A percentile compares a stretch with the other conserved stretches of the same genome.
Conservation (phyloP, 2,797 vertebrate genomes). For the Hippocampus kuda region DNA sequence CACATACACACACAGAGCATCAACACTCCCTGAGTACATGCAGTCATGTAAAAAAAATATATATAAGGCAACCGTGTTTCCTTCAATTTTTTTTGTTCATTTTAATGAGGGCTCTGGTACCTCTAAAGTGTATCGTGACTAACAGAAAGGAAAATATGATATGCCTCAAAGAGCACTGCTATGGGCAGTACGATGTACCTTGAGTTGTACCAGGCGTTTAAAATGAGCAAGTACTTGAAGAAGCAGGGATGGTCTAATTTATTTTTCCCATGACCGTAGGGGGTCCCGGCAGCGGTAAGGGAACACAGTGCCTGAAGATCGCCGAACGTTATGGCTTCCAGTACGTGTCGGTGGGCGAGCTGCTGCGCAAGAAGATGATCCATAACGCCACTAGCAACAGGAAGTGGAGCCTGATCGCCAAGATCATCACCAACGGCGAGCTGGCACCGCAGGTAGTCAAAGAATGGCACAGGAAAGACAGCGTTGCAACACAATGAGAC, state of each 20-base stretch:
- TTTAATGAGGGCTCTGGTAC: no score
- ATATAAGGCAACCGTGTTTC: no score
- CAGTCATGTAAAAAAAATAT: no score
- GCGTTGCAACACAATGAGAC: constrained; percentile 19
- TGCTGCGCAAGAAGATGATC: constrained; percentile 93
- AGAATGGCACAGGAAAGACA: constrained; percentile 10
- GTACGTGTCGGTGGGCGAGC: constrained; percentile 91
- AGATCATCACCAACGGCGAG: constrained; percentile 97
- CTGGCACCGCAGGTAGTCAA: constrained; percentile 87
- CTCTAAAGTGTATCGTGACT: no score
- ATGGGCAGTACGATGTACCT: no score
- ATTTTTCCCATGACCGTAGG: constrained; percentile 56
- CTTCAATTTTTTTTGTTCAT: no score
- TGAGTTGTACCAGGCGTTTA: no score
- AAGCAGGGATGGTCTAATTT: no score
- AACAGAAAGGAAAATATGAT: no score
- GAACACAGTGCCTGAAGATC: constrained; percentile 95
- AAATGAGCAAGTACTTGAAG: no score
- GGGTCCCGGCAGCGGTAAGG: constrained; percentile 95
- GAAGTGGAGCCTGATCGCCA: constrained; percentile 97
- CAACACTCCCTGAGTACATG: constrained; percentile 15
- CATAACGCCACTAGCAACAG: constrained; percentile 95
- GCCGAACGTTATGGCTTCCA: constrained; percentile 92
- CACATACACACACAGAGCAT: constrained; percentile 29
- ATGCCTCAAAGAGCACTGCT: no score